Evolutionary conservation across 1,140 invertebrate genomes (phyloP), one percentile per base, ranked within the genome.

Genomic region (Sitobion miscanthi): DNA sequence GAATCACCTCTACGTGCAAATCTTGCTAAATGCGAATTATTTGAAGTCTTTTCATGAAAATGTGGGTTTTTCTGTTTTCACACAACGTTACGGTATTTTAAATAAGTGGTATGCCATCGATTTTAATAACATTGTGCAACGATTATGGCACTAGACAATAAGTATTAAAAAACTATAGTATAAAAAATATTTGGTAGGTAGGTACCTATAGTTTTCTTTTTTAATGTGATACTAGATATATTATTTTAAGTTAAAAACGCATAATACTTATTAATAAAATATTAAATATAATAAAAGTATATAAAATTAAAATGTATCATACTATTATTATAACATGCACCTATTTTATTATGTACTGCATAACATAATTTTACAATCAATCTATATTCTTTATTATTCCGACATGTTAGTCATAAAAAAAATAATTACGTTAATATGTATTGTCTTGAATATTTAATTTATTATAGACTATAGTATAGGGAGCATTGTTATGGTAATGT

Each of bases 371-470:
- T 87, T 49, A n/a, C 45, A 87, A n/a, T 87, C 45, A 47, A 87
- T 87, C 45, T 35, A 88, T 88, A 88, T 54, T 89, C 20, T 54
- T 89, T 89, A 89, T 89, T 89, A 89, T 89, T 89, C 87, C n/a
- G 21, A 89, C 49, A 57, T 57, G 87, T 89, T 35, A 25, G 87
- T 38, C 49, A 38, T 89, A 89, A 89, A 89, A 89, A 89, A 23
- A 89, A 89, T 89, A 89, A 89, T 57, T 57, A 89, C 87, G 87
- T 89, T 89, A 89, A 89, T 89, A 89, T 57, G 87, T 89, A 89
- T 89, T 89, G 87, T 89, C 87, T 89, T 89, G 87, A 89, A 89
- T 89, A 38, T 89, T 89, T 54, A 89, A 89, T 89, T 89, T 89
- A 89, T 89, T 89, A 89, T 89, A 89, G 47, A 88, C 86, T 86